phyloP scores from a whole-genome alignment of 2,113 vertebrate species.

The Trinectes maculatus region DNA sequence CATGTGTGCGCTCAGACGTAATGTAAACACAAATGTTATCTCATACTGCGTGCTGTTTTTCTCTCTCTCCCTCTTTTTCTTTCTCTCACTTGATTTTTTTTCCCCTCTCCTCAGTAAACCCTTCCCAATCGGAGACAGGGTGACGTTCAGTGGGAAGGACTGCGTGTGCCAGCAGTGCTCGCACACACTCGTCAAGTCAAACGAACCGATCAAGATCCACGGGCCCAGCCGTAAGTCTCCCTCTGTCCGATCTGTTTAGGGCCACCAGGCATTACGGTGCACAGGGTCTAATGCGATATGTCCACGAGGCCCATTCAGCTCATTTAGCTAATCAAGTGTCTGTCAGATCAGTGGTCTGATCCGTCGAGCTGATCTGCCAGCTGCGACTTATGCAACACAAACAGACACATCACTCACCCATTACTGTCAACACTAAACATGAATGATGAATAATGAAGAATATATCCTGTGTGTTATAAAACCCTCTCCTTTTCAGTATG shows the following conservation, averaged over 20 bases:
- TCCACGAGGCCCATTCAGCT: conserved; percentile 44
- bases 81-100: conserved; percentile 22
- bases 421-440: conserved; percentile 13
- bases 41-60: conserved; percentile 10
- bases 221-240: conserved; percentile 92
- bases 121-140: conserved; percentile 97
- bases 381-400: conserved; percentile 39
- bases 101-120: conserved; percentile 86
- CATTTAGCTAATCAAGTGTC: conserved; percentile 61
- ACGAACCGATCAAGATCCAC: conserved; percentile 96
- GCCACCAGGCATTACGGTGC: conserved; percentile 9
- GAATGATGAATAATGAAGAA: not conserved
- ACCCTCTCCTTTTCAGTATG: not conserved
- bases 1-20: conserved; percentile 10
- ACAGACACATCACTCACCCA: conserved; percentile 39
- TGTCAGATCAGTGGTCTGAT: conserved; percentile 50
- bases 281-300: conserved; percentile 33
- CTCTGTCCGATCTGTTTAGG: conserved; percentile 47
- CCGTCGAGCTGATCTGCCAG: conserved; percentile 46
- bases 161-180: conserved; percentile 98
- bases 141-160: conserved; percentile 97
- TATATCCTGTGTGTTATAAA: not conserved
- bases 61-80: conserved; percentile 29
- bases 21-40: conserved; percentile 45
- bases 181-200: conserved; percentile 87